Conservation (phyloP, 2,888 invertebrate genomes). For the Xestia ashworthii region DNA sequence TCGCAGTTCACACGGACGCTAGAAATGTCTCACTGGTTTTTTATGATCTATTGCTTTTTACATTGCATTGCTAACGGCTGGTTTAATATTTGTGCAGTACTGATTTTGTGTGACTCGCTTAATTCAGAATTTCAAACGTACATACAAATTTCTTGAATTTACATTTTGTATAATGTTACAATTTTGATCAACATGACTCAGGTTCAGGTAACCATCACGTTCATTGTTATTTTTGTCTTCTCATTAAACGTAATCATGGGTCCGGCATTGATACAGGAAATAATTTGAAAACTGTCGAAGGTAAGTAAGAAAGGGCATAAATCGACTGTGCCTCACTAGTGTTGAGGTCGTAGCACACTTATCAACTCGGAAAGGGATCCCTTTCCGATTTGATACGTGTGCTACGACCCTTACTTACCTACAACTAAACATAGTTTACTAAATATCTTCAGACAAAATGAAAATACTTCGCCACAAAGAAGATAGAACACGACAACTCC, state of each 20-base stretch:
- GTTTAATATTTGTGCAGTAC: slow-evolving; percentile 1
- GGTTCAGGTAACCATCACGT: background rate
- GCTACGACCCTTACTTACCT: no score
- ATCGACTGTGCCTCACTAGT: background rate
- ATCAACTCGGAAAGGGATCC: no score
- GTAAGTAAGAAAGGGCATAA: background rate
- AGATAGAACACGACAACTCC: slow-evolving; percentile 45
- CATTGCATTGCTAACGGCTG: slow-evolving; percentile 7
- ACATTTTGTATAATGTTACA: background rate
- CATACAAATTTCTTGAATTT: background rate
- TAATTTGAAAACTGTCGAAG: background rate
- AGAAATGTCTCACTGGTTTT: slow-evolving; percentile 30
- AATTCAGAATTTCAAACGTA: background rate
- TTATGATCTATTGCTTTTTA: slow-evolving; percentile 26
- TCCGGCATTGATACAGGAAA: background rate
- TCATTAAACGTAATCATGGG: background rate
- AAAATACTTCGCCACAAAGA: slow-evolving; percentile 8
- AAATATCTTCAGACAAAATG: background rate
- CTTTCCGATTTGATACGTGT: no score
- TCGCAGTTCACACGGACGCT: slow-evolving; percentile 32
- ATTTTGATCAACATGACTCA: background rate
- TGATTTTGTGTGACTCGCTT: background rate
- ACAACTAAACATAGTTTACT: background rate
- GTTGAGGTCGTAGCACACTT: background rate
- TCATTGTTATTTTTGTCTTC: background rate